Percentiles rank a stretch among this genome's conserved stretches.
These are phyloP conservation scores for Ciona savignyi DNA, from an alignment of 23 tunicate species.

Conservation along the genomic window DNA sequence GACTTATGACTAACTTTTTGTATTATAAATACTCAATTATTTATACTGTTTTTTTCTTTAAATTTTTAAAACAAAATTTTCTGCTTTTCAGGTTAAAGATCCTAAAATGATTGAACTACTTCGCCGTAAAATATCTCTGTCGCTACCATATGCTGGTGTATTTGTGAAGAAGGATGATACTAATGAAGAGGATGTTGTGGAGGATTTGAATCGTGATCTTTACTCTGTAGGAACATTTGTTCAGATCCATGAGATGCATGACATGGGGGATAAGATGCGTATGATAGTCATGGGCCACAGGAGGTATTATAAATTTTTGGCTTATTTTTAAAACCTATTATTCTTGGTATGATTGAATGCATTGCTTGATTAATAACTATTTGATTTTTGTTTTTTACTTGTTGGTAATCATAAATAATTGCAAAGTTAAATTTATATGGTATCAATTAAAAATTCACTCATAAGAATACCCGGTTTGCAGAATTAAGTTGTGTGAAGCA, in stretches of 20 bases:
- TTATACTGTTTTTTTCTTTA: neutral
- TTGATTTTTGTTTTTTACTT: too few species aligned
- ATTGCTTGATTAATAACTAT: too few species aligned
- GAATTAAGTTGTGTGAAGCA: slow-evolving; percentile 30
- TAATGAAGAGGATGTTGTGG: slow-evolving; percentile 58
- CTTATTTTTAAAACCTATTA: too few species aligned
- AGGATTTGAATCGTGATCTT: slow-evolving; percentile 43
- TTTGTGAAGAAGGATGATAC: slow-evolving; percentile 84
- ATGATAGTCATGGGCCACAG: slow-evolving; percentile 97
- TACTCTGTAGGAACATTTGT: slow-evolving; percentile 89
- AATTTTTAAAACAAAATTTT: too few species aligned
- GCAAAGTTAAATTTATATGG: too few species aligned
- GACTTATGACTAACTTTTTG: too few species aligned
- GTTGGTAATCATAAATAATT: too few species aligned
- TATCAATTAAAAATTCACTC: too few species aligned
- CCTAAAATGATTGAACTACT: slow-evolving; percentile 70
- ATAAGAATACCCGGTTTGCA: too few species aligned
- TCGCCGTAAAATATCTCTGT: slow-evolving; percentile 56
- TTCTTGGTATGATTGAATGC: too few species aligned
- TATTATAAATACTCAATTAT: neutral
- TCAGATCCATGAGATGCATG: slow-evolving; percentile 91
- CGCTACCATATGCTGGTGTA: slow-evolving; percentile 95
- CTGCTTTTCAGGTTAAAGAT: slow-evolving; percentile 49
- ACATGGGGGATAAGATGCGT: slow-evolving; percentile 87
- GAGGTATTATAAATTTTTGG: slow-evolving; percentile 49